Conservation (phyloP, 2,888 invertebrate genomes). For the Philaethria dido region DNA sequence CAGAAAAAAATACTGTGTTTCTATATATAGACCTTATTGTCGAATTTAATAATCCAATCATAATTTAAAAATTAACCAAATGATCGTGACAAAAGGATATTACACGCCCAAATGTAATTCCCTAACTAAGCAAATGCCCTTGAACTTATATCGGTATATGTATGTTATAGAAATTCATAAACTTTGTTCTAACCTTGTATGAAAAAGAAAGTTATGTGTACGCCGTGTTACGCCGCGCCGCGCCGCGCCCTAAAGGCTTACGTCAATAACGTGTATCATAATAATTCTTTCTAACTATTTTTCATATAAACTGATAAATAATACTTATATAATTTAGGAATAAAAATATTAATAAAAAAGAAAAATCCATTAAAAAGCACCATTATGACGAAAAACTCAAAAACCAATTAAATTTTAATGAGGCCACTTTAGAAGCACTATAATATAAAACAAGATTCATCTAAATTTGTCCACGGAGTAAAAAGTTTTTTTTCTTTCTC, state of each 20-base stretch:
- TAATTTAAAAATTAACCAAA: conserved; percentile 1
- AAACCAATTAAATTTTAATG: too few relatives aligned
- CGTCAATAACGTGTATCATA: conserved; percentile 20
- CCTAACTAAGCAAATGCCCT: conserved; percentile 17
- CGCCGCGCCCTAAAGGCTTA: conserved; percentile 22
- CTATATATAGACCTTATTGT: not conserved
- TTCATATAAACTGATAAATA: not conserved
- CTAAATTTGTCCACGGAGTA: too few relatives aligned
- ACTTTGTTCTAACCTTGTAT: conserved; percentile 25
- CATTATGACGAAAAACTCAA: too few relatives aligned
- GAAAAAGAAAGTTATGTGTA: conserved; percentile 17
- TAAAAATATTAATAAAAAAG: too few relatives aligned
- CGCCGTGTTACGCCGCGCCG: not conserved
- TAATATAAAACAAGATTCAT: too few relatives aligned
- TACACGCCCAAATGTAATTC: conserved; percentile 16
- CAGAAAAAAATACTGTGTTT: too few relatives aligned
- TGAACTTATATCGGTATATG: conserved; percentile 11
- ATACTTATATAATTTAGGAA: too few relatives aligned
- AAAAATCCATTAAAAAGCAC: too few relatives aligned
- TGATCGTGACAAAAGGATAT: conserved; percentile 26
- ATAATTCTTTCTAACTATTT: conserved; percentile 1
- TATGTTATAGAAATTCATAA: conserved; percentile 23
- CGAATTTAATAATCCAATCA: not conserved
- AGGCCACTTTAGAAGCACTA: too few relatives aligned
- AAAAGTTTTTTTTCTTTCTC: too few relatives aligned